Conservation (phyloP, 2,888 invertebrate species). For the Aspidapion aeneum region DNA sequence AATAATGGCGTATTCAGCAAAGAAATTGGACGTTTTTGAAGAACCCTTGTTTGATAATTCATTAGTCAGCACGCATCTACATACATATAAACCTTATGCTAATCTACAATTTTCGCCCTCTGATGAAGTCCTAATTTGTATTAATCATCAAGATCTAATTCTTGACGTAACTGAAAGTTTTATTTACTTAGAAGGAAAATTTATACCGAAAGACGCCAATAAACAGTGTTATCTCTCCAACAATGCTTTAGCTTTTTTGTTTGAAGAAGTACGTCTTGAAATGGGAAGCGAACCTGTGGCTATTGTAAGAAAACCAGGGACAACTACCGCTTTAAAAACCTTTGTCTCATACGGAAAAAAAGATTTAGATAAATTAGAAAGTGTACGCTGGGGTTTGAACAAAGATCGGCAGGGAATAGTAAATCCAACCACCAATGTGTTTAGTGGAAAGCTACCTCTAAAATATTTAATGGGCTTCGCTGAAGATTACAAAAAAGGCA, state of each 20-base stretch:
- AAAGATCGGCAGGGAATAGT: neutral
- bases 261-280: conserved; percentile 3
- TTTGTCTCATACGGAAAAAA: no score
- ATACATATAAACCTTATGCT: conserved; percentile 12
- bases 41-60: conserved; percentile 6
- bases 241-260: conserved; percentile 2
- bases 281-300: conserved; percentile 2
- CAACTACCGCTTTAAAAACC: no score
- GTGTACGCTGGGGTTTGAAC: conserved; percentile 5
- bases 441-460: conserved; percentile 6
- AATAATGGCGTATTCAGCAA: neutral
- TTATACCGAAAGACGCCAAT: neutral
- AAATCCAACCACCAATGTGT: neutral
- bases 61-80: conserved; percentile 6
- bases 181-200: conserved; percentile 5
- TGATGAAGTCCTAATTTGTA: no score
- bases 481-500: neutral
- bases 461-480: neutral
- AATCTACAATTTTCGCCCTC: no score
- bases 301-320: no score
- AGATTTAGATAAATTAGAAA: no score
- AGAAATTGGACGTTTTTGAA: conserved; percentile 3
- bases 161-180: conserved; percentile 8
- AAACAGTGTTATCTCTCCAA: conserved; percentile 6
- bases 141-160: no score